Base-by-base conservation (phyloP, 2,797 vertebrate genomes). In the Hippopotamyrus pictus region DNA sequence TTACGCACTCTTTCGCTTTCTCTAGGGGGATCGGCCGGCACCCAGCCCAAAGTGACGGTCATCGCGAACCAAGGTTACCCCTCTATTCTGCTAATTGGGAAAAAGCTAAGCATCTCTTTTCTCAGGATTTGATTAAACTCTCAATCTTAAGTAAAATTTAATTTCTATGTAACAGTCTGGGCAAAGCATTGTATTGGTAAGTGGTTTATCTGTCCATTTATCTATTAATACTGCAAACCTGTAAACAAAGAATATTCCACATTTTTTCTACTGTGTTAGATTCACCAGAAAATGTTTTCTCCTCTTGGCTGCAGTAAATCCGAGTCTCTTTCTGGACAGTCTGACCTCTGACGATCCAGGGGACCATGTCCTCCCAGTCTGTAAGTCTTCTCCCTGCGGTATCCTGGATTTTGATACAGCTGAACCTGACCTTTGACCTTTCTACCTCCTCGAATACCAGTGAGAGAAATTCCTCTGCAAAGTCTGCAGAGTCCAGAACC, bases 401-500 rank as follows among this genome's bases (percentile, higher is more conserved):
- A 12, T 1, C 29, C 14, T n/a, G n/a, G 5, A n/a, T 62, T 44
- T 22, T 88, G 29, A 62, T 48, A 19, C 3, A 33, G 14, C 54
- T 44, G 57, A 85, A 88, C 89, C 37, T 59, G 2, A 37, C 76
- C 76, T 11, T 14, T 25, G 19, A 25, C 79, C 82, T 33, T 5
- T 37, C 4, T 57, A 14, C 50, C 25, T 59, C 54, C 22, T 53
- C 37, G 29, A n/a, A 29, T 53, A 37, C 37, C 89, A 96, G 96
- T 96, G 92, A 94, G 95, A 91, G 96, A 96, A 91, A 95, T 97
- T 88, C 93, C 90, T 92, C 29, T 96, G 0, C 93, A 95, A 90
- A 96, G 94, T 88, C 95, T 97, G 90, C 94, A 95, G 91, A 96
- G 95, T 3, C 94, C 96, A 0, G 95, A 96, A 89, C 96, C 96